phyloP scores from a whole-genome alignment of 2,113 vertebrate genomes.

The Pontoporia blainvillei region DNA sequence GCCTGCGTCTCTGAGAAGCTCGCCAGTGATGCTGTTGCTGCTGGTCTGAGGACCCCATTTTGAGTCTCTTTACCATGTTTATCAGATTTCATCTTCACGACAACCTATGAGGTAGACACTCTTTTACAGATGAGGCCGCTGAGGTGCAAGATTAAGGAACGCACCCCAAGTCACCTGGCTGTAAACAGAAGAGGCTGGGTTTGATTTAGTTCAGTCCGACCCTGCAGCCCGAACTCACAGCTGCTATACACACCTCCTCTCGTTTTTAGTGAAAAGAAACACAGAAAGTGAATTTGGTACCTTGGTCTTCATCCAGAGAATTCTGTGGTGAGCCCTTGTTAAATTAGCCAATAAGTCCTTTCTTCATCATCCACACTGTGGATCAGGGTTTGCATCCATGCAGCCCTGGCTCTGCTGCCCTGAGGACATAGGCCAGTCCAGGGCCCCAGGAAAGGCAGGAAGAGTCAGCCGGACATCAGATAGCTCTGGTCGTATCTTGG shows the following conservation, averaged over 20 bases:
- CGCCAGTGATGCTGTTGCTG: background rate
- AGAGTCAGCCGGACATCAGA: rapidly evolving
- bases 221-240: background rate
- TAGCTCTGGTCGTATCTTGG: background rate
- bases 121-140: background rate
- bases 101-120: background rate
- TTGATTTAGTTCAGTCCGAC: background rate
- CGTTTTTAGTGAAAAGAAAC: background rate
- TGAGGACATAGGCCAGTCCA: rapidly evolving
- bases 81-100: background rate
- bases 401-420: rapidly evolving
- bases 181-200: background rate
- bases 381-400: background rate
- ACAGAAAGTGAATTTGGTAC: background rate
- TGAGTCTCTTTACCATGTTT: background rate
- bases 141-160: background rate
- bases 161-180: background rate
- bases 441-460: background rate
- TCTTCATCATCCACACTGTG: background rate
- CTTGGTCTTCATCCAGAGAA: background rate
- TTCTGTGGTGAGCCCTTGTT: background rate
- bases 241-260: no score
- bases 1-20: background rate
- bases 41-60: background rate
- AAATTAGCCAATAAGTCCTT: background rate